Evolutionary conservation across 2,888 invertebrate species (phyloP), one percentile per base, ranked within the genome.

Genomic region (Rotaria sp.): DNA sequence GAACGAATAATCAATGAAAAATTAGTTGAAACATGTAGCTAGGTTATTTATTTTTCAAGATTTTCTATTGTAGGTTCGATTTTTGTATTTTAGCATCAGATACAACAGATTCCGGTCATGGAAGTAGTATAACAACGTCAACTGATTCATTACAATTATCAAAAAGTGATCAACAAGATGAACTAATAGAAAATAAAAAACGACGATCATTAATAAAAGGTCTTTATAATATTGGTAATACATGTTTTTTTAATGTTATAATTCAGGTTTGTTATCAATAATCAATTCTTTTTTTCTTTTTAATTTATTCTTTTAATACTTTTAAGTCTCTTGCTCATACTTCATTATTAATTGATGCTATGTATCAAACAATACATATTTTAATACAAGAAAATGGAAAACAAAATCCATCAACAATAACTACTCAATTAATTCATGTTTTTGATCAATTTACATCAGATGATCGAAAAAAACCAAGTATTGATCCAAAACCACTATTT

Each of bases 241-340:
- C 80, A 26, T 80, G 80, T 45, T 80, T 80, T 41, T 80, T 80
- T 7, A 80, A 80, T 45, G 80, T 80, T 41, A n/a, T 80, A n/a
- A 80, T 80, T 45, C 80, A 80, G 18, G 80, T 80, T 13, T 75
- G 45, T 75, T 11, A 30, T 41, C 15, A 24, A 75, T 13, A 8
- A 24, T 13, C 0, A 45, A 38, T 26, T 26, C 4, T 13, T 18
- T 5, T 4, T 45, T 2, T 41, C 10, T 80, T 8, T 26, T 26
- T n/a, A 10, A 45, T 80, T 10, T 80, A 30, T 35, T 7, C 30
- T 24, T 21, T 74, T 0, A 45, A 4, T 67, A 35, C n/a, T 67
- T 67, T 35, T 4, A 18, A 80, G 80, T 41, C 80, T 5, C 26
- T 80, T 26, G 80, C 80, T 45, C 80, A 80, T 80, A 80, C 80